Base-by-base conservation (phyloP, 2,113 vertebrate species). In the Tupaia tana region DNA sequence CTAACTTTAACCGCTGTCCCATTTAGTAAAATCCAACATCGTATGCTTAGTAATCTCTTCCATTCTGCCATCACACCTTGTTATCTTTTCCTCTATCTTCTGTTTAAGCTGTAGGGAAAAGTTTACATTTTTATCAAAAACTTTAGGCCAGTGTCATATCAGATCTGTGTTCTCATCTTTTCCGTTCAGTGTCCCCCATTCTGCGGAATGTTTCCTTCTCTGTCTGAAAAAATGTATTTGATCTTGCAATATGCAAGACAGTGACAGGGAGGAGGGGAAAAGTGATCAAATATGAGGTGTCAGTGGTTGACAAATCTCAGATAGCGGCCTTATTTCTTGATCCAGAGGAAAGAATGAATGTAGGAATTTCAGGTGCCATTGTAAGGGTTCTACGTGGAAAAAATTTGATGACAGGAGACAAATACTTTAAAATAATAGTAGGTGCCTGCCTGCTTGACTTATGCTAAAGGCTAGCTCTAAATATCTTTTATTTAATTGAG, bases 171-270 rank as follows among this genome's bases (percentile, higher is more conserved):
- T 78, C 15, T 91, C 58, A 54, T 73, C 31, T 78, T 59, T 81
- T 74, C 67, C 92, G 52, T 34, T 69, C 16, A 84, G 24, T 69
- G 20, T 52, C 61, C n/a, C 52, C 58, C 8, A 4, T 85, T 94
- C 54, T 92, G 52, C 16, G 43, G 66, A 78, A 9, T 43, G 5
- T 69, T 92, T 80, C 19, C 24, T 58, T 92, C 54, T 89, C 9
- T 75, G 24, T 25, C 70, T 58, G 11, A 75, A 96, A 96, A 61
- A 82, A 75, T 69, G 4, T 75, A 69, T 92, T 81, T 75, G 74
- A 27, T 58, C 29, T 81, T 89, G 29, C 7, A 75, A 8, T 85
- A 15, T 86, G 25, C 54, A 80, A 79, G 54, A 70, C 3, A 64
- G 63, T 56, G n/a, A 29, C 8, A 13, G 78, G 12, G 58, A 66